Evolutionary conservation across 2,888 invertebrate genomes (phyloP).

Genomic region (Hydrotaea diabolus): DNA sequence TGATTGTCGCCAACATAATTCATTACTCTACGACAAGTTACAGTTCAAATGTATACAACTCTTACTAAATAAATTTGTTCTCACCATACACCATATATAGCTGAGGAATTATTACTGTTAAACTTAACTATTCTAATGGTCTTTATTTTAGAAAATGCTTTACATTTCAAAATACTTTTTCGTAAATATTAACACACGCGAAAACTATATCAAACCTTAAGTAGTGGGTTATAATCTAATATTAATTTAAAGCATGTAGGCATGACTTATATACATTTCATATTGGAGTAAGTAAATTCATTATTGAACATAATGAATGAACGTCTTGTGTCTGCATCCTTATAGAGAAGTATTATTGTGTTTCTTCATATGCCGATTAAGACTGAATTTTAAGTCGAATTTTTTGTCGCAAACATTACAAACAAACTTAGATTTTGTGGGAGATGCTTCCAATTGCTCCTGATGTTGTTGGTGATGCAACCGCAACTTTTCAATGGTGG

Average conservation of each 20-base stretch:
- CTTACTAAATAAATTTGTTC: too few relatives aligned
- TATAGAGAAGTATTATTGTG: constrained; percentile 67
- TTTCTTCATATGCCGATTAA: constrained; percentile 74
- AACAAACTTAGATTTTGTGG: constrained; percentile 60
- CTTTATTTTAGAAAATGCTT: background rate
- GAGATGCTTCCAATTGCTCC: background rate
- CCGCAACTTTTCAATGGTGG: constrained; percentile 69
- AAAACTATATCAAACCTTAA: background rate
- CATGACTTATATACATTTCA: constrained; percentile 38
- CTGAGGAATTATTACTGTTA: too few relatives aligned
- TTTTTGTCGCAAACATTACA: constrained; percentile 73
- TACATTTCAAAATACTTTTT: too few relatives aligned
- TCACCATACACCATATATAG: too few relatives aligned
- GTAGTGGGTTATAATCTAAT: background rate
- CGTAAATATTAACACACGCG: background rate
- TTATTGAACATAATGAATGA: background rate
- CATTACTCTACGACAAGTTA: too few relatives aligned
- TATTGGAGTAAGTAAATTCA: background rate
- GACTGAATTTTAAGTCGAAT: constrained; percentile 74
- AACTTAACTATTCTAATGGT: background rate
- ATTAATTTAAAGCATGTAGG: background rate
- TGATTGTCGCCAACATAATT: too few relatives aligned
- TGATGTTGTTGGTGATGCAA: constrained; percentile 69
- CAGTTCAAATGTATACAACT: too few relatives aligned
- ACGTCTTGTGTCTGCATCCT: background rate